Percentiles rank a stretch among this genome's conserved stretches.
These are phyloP conservation scores for Ciconia nigra DNA, from an alignment of 2,797 vertebrate species.

Conservation along the genomic window DNA sequence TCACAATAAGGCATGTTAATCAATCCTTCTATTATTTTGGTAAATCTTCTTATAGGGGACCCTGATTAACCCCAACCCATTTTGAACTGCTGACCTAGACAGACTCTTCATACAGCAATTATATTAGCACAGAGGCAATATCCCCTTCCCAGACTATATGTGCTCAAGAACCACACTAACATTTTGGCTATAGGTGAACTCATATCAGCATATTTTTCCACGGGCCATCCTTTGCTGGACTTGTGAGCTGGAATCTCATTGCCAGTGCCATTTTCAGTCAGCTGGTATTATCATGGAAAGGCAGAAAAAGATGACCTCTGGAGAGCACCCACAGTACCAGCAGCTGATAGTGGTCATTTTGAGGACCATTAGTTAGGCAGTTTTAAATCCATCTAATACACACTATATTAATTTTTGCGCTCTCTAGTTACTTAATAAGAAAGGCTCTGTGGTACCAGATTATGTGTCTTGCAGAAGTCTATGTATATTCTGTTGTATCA, in stretches of 20 bases:
- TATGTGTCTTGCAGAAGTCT: background rate
- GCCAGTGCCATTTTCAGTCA: background rate
- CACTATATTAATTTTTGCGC: background rate
- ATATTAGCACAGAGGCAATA: background rate
- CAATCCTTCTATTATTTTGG: background rate
- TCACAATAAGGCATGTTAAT: background rate
- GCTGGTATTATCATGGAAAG: background rate
- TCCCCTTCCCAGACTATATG: background rate
- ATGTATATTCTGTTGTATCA: background rate
- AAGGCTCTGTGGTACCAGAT: background rate
- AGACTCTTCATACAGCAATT: background rate
- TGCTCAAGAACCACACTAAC: background rate
- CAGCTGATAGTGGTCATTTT: background rate
- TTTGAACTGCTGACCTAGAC: background rate
- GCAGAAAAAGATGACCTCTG: background rate
- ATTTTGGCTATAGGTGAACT: accelerated
- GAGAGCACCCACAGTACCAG: background rate
- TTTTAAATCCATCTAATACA: background rate
- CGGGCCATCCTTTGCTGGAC: background rate
- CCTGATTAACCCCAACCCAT: background rate
- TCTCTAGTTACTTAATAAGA: background rate
- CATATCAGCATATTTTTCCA: background rate
- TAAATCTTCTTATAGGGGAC: background rate
- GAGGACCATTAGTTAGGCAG: background rate
- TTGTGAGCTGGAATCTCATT: background rate